phyloP scores from a whole-genome alignment of 2,888 invertebrate genomes.

The Drosophila gaucha region DNA sequence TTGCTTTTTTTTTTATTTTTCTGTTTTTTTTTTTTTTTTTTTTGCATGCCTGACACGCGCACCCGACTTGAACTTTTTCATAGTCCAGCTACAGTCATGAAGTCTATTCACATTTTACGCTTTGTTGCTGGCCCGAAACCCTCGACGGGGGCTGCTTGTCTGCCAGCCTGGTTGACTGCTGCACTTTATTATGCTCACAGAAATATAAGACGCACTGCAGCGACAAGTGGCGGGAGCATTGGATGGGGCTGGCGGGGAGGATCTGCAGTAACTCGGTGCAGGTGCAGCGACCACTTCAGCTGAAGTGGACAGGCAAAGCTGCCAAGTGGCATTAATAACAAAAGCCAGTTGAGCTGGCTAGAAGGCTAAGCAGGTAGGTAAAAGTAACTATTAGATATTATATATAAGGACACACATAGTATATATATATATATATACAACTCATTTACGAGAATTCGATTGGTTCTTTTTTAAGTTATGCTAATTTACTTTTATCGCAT shows the following conservation, averaged over 20 bases:
- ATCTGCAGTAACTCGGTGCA: slow-evolving; percentile 33
- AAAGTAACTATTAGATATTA: slow-evolving; percentile 29
- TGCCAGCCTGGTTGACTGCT: slow-evolving; percentile 43
- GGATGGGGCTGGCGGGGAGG: not conserved
- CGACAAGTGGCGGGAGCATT: slow-evolving; percentile 7
- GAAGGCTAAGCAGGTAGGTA: slow-evolving; percentile 26
- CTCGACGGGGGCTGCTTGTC: slow-evolving; percentile 33
- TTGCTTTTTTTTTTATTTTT: slow-evolving; percentile 42
- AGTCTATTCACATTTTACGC: slow-evolving; percentile 76
- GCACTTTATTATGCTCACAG: slow-evolving; percentile 67
- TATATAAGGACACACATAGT: not conserved
- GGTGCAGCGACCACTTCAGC: slow-evolving; percentile 59
- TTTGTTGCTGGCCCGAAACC: slow-evolving; percentile 68
- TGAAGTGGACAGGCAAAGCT: slow-evolving; percentile 61
- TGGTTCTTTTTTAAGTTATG: slow-evolving; percentile 76
- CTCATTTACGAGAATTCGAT: slow-evolving; percentile 50
- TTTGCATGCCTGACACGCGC: slow-evolving; percentile 63
- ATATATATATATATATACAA: not conserved
- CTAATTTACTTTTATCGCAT: slow-evolving; percentile 82
- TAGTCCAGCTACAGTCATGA: slow-evolving; percentile 41
- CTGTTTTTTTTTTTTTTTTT: slow-evolving; percentile 32
- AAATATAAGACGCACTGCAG: slow-evolving; percentile 47
- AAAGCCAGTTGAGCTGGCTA: slow-evolving; percentile 46
- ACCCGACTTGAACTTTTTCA: slow-evolving; percentile 38
- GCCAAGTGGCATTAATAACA: slow-evolving; percentile 73